Evolutionary conservation across 2,888 invertebrate species (phyloP), one percentile per base, ranked within the genome.

Genomic region (Macaria liturata): DNA sequence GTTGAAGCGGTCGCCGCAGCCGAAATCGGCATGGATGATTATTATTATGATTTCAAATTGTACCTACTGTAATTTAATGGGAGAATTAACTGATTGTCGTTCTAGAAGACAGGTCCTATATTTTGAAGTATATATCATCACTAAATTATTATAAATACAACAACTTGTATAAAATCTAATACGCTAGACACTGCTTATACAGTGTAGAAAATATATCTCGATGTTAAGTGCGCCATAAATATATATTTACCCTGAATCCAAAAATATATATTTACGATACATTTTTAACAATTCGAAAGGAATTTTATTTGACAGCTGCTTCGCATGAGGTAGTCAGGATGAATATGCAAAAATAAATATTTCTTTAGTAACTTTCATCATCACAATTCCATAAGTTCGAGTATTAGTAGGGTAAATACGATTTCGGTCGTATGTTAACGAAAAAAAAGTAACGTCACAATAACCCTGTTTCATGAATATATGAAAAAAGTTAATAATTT

Each of bases 291-390:
- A n/a, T 42, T 37, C 7, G 2, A 37, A 37, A 37, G 34, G 34
- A 37, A 37, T 6, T 42, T 9, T 40, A 46, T 59, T 67, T 68
- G 59, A 65, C 61, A 67, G 67, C 64, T 74, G 71, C 66, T 62
- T 67, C 58, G 50, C 64, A 70, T 74, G 83, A 82, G 81, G 80
- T 82, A 80, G 80, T 74, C 59, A 47, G 58, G 64, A 72, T 70
- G 67, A 71, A 67, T 61, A 69, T 66, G 59, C 69, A 72, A 53
- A 73, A 69, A 70, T 52, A 70, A 70, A 72, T 65, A 72, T 69
- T 30, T 61, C 48, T 58, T 46, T 62, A 60, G 69, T 70, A 65
- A 70, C 66, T 59, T 68, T 65, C 48, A 67, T 69, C 64, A 74
- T 74, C 69, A 76, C 73, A 73, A 70, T 75, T 70, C 66, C 69